Percentiles rank a stretch among this genome's conserved stretches.
Evolutionary conservation across 2,797 vertebrate species (phyloP).

Genomic region (Diglossa cyanea): DNA sequence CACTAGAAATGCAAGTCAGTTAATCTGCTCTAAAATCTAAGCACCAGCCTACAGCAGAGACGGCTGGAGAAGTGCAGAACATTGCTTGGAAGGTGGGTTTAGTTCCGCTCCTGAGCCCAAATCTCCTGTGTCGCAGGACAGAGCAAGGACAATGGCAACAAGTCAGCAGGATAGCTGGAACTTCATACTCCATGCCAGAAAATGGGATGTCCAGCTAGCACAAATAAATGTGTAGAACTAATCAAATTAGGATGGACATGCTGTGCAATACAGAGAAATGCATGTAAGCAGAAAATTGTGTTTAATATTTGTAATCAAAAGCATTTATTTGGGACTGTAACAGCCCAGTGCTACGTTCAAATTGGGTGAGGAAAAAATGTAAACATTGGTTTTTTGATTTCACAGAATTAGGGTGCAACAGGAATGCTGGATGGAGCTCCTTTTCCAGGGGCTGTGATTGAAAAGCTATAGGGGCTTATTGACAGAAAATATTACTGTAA

Average conservation of each 20-base stretch:
- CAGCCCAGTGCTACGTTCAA: constrained; percentile 29
- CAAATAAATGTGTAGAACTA: constrained; percentile 73
- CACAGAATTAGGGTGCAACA: neutral
- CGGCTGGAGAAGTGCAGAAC: neutral
- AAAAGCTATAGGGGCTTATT: constrained; percentile 21
- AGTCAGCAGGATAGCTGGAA: constrained; percentile 69
- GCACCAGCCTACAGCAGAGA: constrained; percentile 4
- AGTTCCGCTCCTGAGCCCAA: constrained; percentile 49
- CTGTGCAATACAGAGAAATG: constrained; percentile 71
- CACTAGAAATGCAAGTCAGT: constrained; percentile 28
- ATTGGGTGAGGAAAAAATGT: constrained; percentile 45
- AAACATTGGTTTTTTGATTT: constrained; percentile 60
- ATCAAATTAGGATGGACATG: constrained; percentile 72
- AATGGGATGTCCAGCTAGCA: constrained; percentile 55
- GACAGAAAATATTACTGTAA: constrained; percentile 36
- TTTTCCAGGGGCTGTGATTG: constrained; percentile 30
- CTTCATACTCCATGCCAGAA: constrained; percentile 55
- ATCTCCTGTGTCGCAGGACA: neutral
- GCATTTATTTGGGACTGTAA: constrained; percentile 52
- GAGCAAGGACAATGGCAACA: constrained; percentile 56
- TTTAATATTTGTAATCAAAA: constrained; percentile 71
- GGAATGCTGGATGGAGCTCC: constrained; percentile 5
- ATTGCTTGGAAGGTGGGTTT: constrained; percentile 31
- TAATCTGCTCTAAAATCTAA: constrained; percentile 51
- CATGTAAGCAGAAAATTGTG: constrained; percentile 72